phyloP scores from a whole-genome alignment of 2,113 vertebrate genomes.

The Todiramphus saurophagus region DNA sequence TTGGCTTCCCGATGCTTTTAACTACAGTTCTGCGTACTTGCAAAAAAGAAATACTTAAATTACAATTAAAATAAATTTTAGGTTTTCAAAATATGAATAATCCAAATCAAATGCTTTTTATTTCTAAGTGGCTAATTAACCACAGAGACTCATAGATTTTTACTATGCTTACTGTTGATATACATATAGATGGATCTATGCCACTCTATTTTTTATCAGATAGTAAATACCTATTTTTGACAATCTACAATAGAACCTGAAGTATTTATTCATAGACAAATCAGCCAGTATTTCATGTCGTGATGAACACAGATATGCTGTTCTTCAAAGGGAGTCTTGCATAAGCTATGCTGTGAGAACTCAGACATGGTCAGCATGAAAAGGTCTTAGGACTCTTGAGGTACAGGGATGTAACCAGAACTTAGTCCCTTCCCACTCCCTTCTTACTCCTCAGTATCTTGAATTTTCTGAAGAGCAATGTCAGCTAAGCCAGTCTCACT shows the following conservation, averaged over 20 bases:
- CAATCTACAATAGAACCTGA: not conserved
- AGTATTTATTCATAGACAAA: not conserved
- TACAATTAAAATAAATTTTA: not conserved
- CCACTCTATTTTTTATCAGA: not conserved
- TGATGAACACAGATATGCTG: not conserved
- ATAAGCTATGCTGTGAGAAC: not conserved
- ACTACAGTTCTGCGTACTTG: not conserved
- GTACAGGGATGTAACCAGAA: not conserved
- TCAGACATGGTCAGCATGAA: not conserved
- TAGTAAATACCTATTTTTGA: constrained; percentile 28
- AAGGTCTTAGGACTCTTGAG: not conserved
- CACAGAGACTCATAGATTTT: not conserved
- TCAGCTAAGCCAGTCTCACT: not conserved
- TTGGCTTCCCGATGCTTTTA: not conserved
- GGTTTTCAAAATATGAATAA: not conserved
- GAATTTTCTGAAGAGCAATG: constrained; percentile 13
- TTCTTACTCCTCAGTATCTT: constrained; percentile 67
- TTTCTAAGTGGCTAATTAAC: not conserved
- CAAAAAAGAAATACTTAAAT: not conserved
- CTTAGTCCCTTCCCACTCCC: not conserved
- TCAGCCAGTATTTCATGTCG: not conserved
- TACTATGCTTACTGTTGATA: not conserved
- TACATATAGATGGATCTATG: not conserved
- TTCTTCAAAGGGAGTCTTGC: not conserved
- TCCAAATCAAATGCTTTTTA: not conserved